Percentiles rank a stretch among this genome's conserved stretches.
phyloP scores from a whole-genome alignment of 2,888 invertebrate genomes.

The Drosophila antonietae region DNA sequence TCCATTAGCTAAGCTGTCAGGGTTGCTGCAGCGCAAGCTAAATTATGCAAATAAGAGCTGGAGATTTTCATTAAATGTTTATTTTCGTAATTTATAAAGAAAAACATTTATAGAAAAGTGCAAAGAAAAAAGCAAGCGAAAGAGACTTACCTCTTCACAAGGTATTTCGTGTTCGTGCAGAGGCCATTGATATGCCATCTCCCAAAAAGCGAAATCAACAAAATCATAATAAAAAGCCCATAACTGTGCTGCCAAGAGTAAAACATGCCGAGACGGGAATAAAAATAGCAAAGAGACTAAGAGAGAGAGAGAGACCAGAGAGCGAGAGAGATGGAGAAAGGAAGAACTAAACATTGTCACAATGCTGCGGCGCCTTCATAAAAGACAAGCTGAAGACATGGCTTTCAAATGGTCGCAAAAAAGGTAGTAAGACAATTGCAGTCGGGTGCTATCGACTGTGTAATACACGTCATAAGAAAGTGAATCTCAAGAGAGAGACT shows the following conservation, averaged over 20 bases:
- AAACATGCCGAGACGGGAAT: conserved; percentile 23
- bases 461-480: neutral
- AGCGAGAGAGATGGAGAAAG: conserved; percentile 2
- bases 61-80: neutral
- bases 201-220: conserved; percentile 66
- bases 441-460: neutral
- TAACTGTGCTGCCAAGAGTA: conserved; percentile 55
- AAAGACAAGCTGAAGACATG: conserved; percentile 21
- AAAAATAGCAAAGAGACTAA: neutral
- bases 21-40: neutral
- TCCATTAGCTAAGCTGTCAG: neutral
- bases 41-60: neutral
- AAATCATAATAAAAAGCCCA: conserved; percentile 73
- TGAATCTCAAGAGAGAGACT: too few relatives aligned
- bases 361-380: conserved; percentile 21
- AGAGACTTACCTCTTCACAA: conserved; percentile 14
- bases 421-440: neutral
- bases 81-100: neutral
- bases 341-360: conserved; percentile 26
- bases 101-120: neutral
- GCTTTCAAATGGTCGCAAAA: neutral
- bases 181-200: conserved; percentile 18
- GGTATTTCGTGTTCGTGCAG: conserved; percentile 20
- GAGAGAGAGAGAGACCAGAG: neutral
- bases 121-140: neutral